Evolutionary conservation across 2,797 vertebrate genomes (phyloP).

Genomic region (Labroides dimidiatus): DNA sequence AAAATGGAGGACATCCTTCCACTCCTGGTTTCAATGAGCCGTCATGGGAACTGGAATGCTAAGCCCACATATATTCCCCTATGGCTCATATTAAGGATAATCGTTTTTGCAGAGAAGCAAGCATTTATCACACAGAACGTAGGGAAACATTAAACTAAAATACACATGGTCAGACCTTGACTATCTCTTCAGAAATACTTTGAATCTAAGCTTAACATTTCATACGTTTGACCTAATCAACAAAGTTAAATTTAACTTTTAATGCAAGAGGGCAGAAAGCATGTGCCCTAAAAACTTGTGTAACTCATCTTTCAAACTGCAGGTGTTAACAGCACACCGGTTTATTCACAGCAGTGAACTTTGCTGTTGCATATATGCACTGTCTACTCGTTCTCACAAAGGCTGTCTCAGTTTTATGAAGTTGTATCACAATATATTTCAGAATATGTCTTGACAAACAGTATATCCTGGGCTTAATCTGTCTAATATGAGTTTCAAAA

Average conservation of each 20-base stretch:
- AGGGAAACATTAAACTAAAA: constrained; percentile 36
- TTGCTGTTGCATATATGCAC: not conserved
- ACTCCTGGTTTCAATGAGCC: constrained; percentile 68
- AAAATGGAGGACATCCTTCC: constrained; percentile 67
- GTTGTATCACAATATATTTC: not conserved
- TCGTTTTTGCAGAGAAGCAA: constrained; percentile 51
- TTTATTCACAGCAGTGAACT: constrained; percentile 31
- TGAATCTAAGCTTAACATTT: constrained; percentile 21
- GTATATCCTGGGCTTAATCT: not conserved
- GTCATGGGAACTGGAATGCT: constrained; percentile 59
- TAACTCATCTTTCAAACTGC: constrained; percentile 14
- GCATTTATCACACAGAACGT: constrained; percentile 16
- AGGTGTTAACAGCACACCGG: constrained; percentile 29
- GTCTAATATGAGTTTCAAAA: constrained; percentile 4
- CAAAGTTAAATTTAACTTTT: constrained; percentile 30
- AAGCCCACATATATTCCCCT: constrained; percentile 47
- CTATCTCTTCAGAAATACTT: constrained; percentile 22
- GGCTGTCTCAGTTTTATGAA: not conserved
- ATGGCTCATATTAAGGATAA: constrained; percentile 55
- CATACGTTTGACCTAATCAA: constrained; percentile 30
- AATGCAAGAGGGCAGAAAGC: constrained; percentile 7
- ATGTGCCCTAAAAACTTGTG: constrained; percentile 10
- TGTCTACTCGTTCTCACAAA: not conserved
- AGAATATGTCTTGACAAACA: not conserved
- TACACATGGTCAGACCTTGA: constrained; percentile 21